Evolutionary conservation across 2,113 vertebrate genomes (phyloP), one percentile per base, ranked within the genome.

Genomic region (Campylorhamphus procurvoides): DNA sequence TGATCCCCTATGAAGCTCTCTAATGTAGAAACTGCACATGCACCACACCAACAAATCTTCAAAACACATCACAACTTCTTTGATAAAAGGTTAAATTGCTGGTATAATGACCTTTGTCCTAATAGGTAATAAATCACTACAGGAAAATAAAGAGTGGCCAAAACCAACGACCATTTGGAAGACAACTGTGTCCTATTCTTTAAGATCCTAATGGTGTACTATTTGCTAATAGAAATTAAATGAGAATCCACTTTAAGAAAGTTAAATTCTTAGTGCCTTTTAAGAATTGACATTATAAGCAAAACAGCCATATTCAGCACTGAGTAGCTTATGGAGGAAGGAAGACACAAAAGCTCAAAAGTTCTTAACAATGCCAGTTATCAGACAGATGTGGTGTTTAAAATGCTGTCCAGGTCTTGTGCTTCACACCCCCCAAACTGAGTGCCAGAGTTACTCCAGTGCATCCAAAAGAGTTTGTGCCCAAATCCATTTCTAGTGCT

Each of bases 21-120:
- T 58, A 58, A 73, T 4, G 8, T 6, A 56, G 55, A n/a, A 56
- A 22, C 11, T 23, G 10, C n/a, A 25, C 0, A 0, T 53, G 40
- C 40, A 40, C 10, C 13, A 14, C 6, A 56, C 27, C 24, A 55
- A 24, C 20, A 62, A 50, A 28, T 29, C 33, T 77, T 56, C 37
- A 60, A 66, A 86, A 68, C 13, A 7, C 15, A 22, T 29, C 58
- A 25, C 37, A 56, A 12, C 25, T 33, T 56, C 76, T 59, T 56
- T 27, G 35, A 25, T 56, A 50, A 72, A 76, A 71, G 40, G 15
- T 23, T 75, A 62, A 46, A 50, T 35, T 35, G 29, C 49, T 53
- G 33, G 24, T 18, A 47, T 7, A 40, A 62, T 14, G 22, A 40
- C 46, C 19, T 14, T 75, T 50, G 59, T 31, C 37, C 35, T 67